A percentile compares a stretch with the other conserved stretches of the same genome.
Evolutionary conservation across 2,888 invertebrate genomes (phyloP).

Genomic region (Agrotis ipsilon): DNA sequence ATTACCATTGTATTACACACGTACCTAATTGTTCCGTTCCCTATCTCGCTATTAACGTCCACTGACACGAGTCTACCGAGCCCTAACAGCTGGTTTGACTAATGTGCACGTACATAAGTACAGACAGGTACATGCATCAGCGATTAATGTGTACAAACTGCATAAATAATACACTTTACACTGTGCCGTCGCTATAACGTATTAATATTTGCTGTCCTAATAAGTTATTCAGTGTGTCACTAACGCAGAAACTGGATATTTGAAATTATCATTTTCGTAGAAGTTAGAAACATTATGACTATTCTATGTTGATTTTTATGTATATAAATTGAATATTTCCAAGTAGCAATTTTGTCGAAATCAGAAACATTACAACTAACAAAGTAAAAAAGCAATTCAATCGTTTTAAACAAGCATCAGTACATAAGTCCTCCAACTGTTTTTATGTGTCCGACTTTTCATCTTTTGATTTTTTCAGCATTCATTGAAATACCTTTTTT

Average conservation of each 20-base stretch:
- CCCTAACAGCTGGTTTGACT: constrained; percentile 70
- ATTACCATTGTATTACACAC: constrained; percentile 30
- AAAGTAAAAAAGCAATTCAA: constrained; percentile 17
- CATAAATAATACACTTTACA: constrained; percentile 73
- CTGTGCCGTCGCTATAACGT: constrained; percentile 37
- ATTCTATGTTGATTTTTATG: too few species aligned
- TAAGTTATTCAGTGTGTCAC: not conserved
- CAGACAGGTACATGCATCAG: constrained; percentile 70
- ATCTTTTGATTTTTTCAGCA: constrained; percentile 20
- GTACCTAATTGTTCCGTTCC: constrained; percentile 37
- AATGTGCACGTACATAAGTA: constrained; percentile 71
- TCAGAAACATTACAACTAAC: not conserved
- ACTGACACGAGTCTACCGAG: constrained; percentile 51
- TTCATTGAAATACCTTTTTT: constrained; percentile 11
- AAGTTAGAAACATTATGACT: not conserved
- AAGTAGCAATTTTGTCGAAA: too few species aligned
- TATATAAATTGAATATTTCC: too few species aligned
- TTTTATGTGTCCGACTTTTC: constrained; percentile 15
- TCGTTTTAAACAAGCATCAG: not conserved
- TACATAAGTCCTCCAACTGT: not conserved
- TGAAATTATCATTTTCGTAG: not conserved
- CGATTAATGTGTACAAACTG: constrained; percentile 78
- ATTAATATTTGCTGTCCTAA: constrained; percentile 51
- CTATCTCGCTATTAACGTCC: constrained; percentile 43
- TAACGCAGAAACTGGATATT: not conserved